These are phyloP conservation scores for Gila orcuttii DNA, from an alignment of 2,113 vertebrate genomes.

Conservation along the genomic window DNA sequence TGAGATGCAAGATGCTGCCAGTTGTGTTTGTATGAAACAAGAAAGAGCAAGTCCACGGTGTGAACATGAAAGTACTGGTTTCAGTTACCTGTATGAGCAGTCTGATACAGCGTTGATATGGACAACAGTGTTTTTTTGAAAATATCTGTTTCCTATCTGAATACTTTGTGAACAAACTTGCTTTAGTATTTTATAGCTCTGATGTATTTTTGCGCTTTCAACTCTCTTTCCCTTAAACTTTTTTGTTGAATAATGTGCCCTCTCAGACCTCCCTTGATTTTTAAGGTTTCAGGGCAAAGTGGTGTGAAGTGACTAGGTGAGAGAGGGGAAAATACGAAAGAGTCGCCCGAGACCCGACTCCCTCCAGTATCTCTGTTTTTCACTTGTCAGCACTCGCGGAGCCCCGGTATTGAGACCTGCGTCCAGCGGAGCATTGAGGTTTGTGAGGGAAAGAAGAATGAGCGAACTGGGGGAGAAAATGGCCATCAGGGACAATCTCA, in stretches of 20 bases:
- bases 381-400: conserved; percentile 30
- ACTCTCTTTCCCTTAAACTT: conserved; percentile 19
- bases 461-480: conserved; percentile 54
- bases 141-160: not conserved
- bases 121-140: not conserved
- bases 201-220: not conserved
- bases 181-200: not conserved
- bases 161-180: not conserved
- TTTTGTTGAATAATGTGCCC: conserved; percentile 22
- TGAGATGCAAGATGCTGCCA: not conserved
- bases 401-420: conserved; percentile 25
- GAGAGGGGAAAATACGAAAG: not conserved
- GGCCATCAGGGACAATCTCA: conserved; percentile 61
- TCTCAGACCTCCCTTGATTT: conserved; percentile 13
- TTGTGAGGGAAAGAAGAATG: conserved; percentile 46
- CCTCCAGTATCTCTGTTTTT: conserved; percentile 35
- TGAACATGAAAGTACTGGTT: not conserved
- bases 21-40: not conserved
- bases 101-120: not conserved
- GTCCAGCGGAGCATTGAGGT: conserved; percentile 25
- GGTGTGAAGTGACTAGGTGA: not conserved
- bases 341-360: conserved; percentile 13
- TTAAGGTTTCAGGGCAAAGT: conserved; percentile 25
- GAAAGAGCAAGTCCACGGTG: too few relatives aligned
- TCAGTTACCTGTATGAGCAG: not conserved